Conservation (phyloP, 2,113 vertebrate genomes). For the Microcebus lehilahytsara region DNA sequence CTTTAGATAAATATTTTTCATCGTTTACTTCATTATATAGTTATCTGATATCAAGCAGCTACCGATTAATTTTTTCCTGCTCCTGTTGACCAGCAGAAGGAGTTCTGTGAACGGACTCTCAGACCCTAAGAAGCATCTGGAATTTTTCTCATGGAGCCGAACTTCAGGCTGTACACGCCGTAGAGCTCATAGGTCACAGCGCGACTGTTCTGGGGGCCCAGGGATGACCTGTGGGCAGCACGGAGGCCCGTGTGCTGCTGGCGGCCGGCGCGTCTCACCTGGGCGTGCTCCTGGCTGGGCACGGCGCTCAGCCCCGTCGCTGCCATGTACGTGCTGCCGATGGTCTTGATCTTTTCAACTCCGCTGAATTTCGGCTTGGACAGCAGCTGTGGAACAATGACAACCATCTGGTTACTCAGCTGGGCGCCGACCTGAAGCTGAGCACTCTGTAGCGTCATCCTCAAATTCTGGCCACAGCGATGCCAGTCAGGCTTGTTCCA, state of each 20-base stretch:
- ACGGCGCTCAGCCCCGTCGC: slow-evolving; percentile 95
- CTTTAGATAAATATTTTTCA: not conserved
- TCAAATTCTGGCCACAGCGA: not conserved
- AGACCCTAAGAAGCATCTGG: not conserved
- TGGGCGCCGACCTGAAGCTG: not conserved
- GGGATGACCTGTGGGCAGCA: not conserved
- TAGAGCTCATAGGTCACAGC: not conserved
- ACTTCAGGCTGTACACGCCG: too few species aligned
- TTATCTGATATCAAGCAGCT: not conserved
- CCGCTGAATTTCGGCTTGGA: slow-evolving; percentile 99
- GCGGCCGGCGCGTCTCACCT: slow-evolving; percentile 79
- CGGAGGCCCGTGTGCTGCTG: accelerated
- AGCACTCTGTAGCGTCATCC: not conserved
- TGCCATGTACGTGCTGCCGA: slow-evolving; percentile 99
- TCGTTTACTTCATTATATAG: not conserved
- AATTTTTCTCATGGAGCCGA: not conserved
- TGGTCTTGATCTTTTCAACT: slow-evolving; percentile 99
- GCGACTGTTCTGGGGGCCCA: accelerated
- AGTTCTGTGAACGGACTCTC: not conserved
- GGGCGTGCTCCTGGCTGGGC: slow-evolving; percentile 92
- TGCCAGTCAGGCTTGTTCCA: too few species aligned
- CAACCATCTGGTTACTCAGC: slow-evolving; percentile 11
- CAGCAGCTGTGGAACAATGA: slow-evolving; percentile 86
- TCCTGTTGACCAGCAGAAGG: not conserved
- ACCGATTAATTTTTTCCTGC: not conserved